A percentile compares a stretch with the other conserved stretches of the same genome.
Conservation (phyloP, 2,113 vertebrate genomes). For the Otis tarda region DNA sequence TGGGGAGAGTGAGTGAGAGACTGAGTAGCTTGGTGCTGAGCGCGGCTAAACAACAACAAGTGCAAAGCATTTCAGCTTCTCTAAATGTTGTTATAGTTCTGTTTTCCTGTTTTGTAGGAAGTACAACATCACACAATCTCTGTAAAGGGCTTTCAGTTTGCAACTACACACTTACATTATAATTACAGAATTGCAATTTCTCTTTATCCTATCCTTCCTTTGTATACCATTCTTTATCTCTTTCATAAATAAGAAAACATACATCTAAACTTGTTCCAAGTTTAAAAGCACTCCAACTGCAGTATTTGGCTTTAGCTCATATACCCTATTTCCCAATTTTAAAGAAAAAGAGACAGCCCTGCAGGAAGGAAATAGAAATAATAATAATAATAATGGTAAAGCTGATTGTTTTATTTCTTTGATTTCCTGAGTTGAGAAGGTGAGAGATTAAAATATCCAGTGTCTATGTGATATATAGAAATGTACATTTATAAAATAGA, state of each 20-base stretch:
- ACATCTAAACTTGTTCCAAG: neutral
- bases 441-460: neutral
- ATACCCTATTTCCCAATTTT: neutral
- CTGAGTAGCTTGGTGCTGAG: no score
- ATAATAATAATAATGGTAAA: neutral
- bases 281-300: neutral
- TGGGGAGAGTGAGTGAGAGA: no score
- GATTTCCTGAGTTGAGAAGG: neutral
- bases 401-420: neutral
- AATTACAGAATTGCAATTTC: neutral
- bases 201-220: neutral
- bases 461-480: neutral
- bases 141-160: neutral
- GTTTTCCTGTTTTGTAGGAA: neutral
- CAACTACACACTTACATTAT: neutral
- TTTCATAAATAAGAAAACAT: constrained; percentile 14
- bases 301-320: neutral
- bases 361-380: neutral
- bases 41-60: no score
- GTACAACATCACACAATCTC: neutral
- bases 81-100: neutral
- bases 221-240: neutral
- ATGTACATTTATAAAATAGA: neutral
- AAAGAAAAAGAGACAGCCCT: neutral
- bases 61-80: neutral